Base-by-base conservation (phyloP, 2,888 invertebrate species). In the Hirtodrosophila duncani region DNA sequence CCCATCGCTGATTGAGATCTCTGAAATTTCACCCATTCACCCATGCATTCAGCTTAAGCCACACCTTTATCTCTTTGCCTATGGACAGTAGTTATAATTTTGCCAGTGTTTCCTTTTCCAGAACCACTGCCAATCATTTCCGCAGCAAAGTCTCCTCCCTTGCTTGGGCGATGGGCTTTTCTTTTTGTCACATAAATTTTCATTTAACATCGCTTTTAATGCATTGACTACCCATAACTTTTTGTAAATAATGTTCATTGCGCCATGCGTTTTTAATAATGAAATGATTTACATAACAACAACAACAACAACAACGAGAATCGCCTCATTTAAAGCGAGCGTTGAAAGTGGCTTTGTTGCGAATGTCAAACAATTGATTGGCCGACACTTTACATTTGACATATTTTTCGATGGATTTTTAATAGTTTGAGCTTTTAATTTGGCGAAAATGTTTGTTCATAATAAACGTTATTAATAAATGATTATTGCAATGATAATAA, bases 131-230 rank as follows among this genome's bases (percentile, higher is more conserved):
- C n/a, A n/a, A n/a, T n/a, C n/a, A n/a, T n/a, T n/a, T n/a, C n/a
- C n/a, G n/a, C n/a, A n/a, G n/a, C n/a, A n/a, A n/a, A n/a, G n/a
- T n/a, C n/a, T n/a, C n/a, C n/a, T n/a, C 2, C 26, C 13, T 34
- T 46, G 17, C 30, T 29, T 39, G 34, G 34, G 24, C 30, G 27
- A 45, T 30, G 13, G n/a, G 30, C 26, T 23, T 17, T 11, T 21
- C 3, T 30, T 30, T 31, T 31, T 17, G n/a, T 13, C 4, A 3
- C 34, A 57, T 46, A 57, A 56, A 56, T 57, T 56, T 46, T 34
- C 7, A 26, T 30, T 26, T 24, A 41, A 41, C 56, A 57, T 46
- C 36, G 24, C 14, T 56, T 56, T 41, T 58, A 56, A 57, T 36
- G 34, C 34, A 41, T 16, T 24, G 26, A 41, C 29, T 29, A 30